Evolutionary conservation across 35 echinoderm and acorn worm species (phyloP).

Genomic region (Nesometra sesokonis): DNA sequence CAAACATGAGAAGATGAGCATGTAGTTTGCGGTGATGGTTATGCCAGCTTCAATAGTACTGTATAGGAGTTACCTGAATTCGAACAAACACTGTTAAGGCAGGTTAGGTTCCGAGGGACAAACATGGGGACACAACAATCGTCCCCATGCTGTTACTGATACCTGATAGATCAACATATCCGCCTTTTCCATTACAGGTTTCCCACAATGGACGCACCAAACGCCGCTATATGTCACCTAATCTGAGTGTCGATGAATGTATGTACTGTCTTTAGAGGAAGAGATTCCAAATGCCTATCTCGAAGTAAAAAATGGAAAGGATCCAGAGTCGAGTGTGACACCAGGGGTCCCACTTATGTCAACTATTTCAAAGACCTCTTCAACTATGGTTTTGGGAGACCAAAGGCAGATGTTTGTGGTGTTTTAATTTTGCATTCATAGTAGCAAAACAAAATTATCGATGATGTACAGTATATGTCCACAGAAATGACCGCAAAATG

Average conservation of each 20-base stretch:
- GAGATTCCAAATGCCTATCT: constrained; percentile 9
- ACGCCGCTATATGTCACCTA: neutral
- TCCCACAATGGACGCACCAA: constrained; percentile 22
- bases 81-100: neutral
- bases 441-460: neutral
- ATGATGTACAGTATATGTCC: neutral
- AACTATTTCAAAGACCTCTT: constrained; percentile 21
- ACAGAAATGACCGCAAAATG: neutral
- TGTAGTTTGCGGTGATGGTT: constrained; percentile 16
- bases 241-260: constrained; percentile 18
- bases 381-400: constrained; percentile 22
- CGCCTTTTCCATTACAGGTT: constrained; percentile 17
- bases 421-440: neutral
- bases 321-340: too few relatives aligned
- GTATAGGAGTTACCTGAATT: neutral
- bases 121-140: constrained; percentile 18
- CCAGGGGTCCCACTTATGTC: neutral
- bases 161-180: constrained; percentile 9
- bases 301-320: too few relatives aligned
- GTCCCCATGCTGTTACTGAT: neutral
- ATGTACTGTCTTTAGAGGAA: constrained; percentile 12
- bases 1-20: constrained; percentile 4
- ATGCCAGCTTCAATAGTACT: constrained; percentile 6
- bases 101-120: neutral
- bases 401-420: constrained; percentile 12